These are phyloP conservation scores for Ctenodactylus gundi DNA, from an alignment of 2,113 vertebrate species.

Conservation along the genomic window DNA sequence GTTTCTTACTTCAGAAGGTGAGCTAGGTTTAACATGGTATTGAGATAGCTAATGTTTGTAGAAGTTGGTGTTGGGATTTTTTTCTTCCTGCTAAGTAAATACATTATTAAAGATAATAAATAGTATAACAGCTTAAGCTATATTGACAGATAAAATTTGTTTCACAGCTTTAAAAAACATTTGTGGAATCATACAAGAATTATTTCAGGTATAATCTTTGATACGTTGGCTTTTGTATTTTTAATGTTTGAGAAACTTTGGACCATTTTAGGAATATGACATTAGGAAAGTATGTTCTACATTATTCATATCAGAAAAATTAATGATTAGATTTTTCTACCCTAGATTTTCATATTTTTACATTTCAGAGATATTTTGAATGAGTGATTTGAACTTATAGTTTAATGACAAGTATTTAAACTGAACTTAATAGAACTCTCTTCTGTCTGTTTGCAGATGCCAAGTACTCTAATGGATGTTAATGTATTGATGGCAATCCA, in stretches of 20 bases:
- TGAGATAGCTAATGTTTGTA: not conserved
- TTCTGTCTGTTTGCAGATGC: constrained; percentile 85
- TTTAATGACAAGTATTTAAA: constrained; percentile 27
- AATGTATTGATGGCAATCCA: constrained; percentile 94
- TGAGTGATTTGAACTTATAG: not conserved
- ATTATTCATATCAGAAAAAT: constrained; percentile 22
- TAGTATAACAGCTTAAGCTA: not conserved
- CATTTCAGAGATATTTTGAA: constrained; percentile 29
- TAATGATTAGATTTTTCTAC: constrained; percentile 36
- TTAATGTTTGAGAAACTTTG: constrained; percentile 30
- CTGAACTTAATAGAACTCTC: constrained; percentile 15
- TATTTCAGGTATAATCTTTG: not conserved
- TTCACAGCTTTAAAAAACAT: constrained; percentile 23
- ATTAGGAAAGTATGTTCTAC: not conserved
- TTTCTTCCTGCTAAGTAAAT: constrained; percentile 42
- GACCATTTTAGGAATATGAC: constrained; percentile 12
- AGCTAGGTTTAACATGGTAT: not conserved
- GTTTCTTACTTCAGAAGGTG: constrained; percentile 95
- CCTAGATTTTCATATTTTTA: not conserved
- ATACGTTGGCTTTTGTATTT: constrained; percentile 28
- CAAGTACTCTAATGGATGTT: constrained; percentile 92
- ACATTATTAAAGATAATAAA: not conserved
- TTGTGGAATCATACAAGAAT: not conserved
- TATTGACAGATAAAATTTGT: constrained; percentile 26
- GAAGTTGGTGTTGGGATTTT: not conserved